Evolutionary conservation across 1,140 invertebrate species (phyloP).

Genomic region (Maniola jurtina): DNA sequence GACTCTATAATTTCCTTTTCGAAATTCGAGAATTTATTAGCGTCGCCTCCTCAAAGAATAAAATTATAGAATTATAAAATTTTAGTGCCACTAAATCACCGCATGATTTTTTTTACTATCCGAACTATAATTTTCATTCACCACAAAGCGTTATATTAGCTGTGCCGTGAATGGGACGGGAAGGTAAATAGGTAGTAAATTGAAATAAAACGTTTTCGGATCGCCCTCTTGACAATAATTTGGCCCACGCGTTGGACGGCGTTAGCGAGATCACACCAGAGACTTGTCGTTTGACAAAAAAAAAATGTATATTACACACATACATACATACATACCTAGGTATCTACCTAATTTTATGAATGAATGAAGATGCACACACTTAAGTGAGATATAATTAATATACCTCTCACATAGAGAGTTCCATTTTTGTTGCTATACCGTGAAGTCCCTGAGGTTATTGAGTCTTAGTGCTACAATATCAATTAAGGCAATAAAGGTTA

Average conservation of each 20-base stretch:
- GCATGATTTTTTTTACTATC: slow-evolving; percentile 39
- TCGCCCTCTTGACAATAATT: slow-evolving; percentile 67
- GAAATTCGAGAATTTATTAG: slow-evolving; percentile 52
- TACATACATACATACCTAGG: slow-evolving; percentile 9
- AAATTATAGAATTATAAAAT: slow-evolving; percentile 39
- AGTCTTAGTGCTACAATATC: too few relatives aligned
- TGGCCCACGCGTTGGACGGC: slow-evolving; percentile 52
- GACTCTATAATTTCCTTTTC: slow-evolving; percentile 54
- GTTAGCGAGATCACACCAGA: slow-evolving; percentile 19
- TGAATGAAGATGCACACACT: too few relatives aligned
- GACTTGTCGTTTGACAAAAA: background rate
- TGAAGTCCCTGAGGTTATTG: too few relatives aligned
- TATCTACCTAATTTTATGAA: too few relatives aligned
- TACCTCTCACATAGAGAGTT: too few relatives aligned
- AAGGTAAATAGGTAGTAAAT: slow-evolving; percentile 67
- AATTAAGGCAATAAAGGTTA: too few relatives aligned
- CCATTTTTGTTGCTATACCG: too few relatives aligned
- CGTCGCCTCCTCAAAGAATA: slow-evolving; percentile 28
- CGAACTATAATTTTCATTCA: slow-evolving; percentile 44
- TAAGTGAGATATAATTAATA: too few relatives aligned
- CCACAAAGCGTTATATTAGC: slow-evolving; percentile 44
- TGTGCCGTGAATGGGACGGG: slow-evolving; percentile 43
- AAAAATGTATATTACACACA: too few relatives aligned
- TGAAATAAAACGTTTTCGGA: slow-evolving; percentile 69
- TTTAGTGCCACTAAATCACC: slow-evolving; percentile 54